phyloP scores from a whole-genome alignment of 2,113 vertebrate genomes.

The Sinocyclocheilus anophthalmus region DNA sequence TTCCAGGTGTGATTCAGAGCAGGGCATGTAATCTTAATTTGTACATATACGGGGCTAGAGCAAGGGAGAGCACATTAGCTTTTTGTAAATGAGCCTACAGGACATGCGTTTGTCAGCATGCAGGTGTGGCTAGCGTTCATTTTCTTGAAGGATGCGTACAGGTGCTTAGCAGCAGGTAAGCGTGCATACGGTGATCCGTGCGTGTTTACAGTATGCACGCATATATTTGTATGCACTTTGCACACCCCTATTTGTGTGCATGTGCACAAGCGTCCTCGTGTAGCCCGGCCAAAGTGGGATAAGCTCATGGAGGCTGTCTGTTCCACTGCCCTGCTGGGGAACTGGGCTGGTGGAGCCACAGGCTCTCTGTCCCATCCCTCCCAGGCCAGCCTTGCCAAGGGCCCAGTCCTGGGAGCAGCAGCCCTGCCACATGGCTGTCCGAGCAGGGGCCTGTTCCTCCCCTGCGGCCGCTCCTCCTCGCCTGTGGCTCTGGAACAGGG shows the following conservation, averaged over 20 bases:
- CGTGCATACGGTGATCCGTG: neutral
- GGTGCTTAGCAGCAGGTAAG: neutral
- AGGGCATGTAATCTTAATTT: no score
- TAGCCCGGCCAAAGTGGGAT: conserved; percentile 53
- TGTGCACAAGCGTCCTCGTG: conserved; percentile 48
- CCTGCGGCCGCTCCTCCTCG: conserved; percentile 59
- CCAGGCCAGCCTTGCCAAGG: conserved; percentile 59
- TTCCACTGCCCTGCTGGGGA: conserved; percentile 71
- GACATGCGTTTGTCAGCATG: neutral
- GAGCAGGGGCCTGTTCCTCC: conserved; percentile 63
- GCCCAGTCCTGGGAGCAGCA: conserved; percentile 63
- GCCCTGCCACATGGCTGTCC: conserved; percentile 63
- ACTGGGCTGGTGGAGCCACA: conserved; percentile 71
- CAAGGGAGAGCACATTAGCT: conserved; percentile 9
- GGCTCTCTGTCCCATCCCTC: conserved; percentile 67
- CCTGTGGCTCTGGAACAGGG: conserved; percentile 75
- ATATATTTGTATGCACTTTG: conserved; percentile 52
- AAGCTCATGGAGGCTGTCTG: conserved; percentile 61
- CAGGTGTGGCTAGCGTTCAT: neutral
- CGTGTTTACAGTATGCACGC: conserved; percentile 9
- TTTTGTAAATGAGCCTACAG: conserved; percentile 27
- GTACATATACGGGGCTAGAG: no score
- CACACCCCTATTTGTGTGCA: conserved; percentile 54
- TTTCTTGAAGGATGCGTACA: neutral
- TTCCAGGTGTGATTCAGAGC: conserved; percentile 16